Conservation (phyloP, 2,888 invertebrate species). For the Chalcosyrphus nemorum region DNA sequence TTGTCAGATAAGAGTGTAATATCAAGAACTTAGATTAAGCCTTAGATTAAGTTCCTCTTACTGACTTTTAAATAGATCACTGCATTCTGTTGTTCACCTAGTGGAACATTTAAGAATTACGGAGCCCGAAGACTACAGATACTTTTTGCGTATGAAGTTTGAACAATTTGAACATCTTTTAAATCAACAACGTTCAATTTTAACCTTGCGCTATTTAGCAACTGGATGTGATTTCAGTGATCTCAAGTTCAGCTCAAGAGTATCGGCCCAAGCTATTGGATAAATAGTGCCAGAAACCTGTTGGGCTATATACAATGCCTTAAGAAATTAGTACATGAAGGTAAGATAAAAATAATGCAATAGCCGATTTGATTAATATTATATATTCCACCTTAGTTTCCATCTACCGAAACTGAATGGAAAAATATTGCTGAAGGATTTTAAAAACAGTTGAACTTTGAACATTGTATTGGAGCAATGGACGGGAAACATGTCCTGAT, state of each 20-base stretch:
- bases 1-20: too few species aligned
- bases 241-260: not conserved
- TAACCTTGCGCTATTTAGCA: conserved; percentile 2
- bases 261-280: not conserved
- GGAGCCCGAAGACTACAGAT: too few species aligned
- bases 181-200: not conserved
- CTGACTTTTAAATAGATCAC: too few species aligned
- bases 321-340: not conserved
- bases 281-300: not conserved
- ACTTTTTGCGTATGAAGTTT: not conserved
- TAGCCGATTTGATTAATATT: not conserved
- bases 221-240: conserved; percentile 5
- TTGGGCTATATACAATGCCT: too few species aligned
- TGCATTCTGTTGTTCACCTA: too few species aligned
- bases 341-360: not conserved
- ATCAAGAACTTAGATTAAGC: too few species aligned
- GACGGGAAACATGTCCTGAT: not conserved
- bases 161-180: too few species aligned
- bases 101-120: too few species aligned
- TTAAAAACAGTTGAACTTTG: not conserved
- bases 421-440: conserved; percentile 10
- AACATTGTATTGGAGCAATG: too few species aligned
- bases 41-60: too few species aligned
- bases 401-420: not conserved
- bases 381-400: not conserved